phyloP scores from a whole-genome alignment of 2,797 vertebrate species.

The Microctenopoma lineatum region DNA sequence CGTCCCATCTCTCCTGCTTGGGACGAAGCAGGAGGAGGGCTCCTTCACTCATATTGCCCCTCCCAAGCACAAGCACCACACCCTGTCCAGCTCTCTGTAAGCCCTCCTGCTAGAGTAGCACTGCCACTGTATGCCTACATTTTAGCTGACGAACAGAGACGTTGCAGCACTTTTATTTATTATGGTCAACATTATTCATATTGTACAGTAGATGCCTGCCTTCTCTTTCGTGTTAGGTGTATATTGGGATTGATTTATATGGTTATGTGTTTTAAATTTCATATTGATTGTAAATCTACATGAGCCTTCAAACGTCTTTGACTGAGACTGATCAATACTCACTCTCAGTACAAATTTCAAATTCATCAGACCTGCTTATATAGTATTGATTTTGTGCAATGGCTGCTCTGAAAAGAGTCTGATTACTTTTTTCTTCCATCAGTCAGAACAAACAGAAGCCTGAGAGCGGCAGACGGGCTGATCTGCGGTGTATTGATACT shows the following conservation, averaged over 20 bases:
- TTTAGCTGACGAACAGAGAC: constrained; percentile 3
- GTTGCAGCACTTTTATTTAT: constrained; percentile 10
- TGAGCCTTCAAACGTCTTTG: constrained; percentile 67
- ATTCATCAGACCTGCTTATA: constrained; percentile 83
- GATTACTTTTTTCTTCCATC: constrained; percentile 66
- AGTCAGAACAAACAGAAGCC: constrained; percentile 58
- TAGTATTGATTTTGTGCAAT: constrained; percentile 83
- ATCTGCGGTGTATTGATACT: constrained; percentile 22
- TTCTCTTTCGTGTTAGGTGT: constrained; percentile 23
- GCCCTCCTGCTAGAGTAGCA: constrained; percentile 23
- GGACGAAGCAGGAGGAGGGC: constrained; percentile 29
- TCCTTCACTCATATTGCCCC: constrained; percentile 16
- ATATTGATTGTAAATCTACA: constrained; percentile 68
- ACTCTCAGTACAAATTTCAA: constrained; percentile 80
- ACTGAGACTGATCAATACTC: constrained; percentile 81
- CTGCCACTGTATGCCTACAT: not conserved
- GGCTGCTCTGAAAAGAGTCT: constrained; percentile 71
- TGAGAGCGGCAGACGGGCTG: constrained; percentile 37
- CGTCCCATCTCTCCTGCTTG: constrained; percentile 19
- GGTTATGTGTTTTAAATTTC: constrained; percentile 56
- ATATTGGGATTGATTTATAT: constrained; percentile 4
- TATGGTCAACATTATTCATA: not conserved
- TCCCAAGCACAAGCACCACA: constrained; percentile 44
- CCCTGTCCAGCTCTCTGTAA: constrained; percentile 42
- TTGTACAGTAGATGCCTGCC: constrained; percentile 1